These are phyloP conservation scores for Onychomys arenicola DNA, from an alignment of 2,797 vertebrate species.

Conservation along the genomic window DNA sequence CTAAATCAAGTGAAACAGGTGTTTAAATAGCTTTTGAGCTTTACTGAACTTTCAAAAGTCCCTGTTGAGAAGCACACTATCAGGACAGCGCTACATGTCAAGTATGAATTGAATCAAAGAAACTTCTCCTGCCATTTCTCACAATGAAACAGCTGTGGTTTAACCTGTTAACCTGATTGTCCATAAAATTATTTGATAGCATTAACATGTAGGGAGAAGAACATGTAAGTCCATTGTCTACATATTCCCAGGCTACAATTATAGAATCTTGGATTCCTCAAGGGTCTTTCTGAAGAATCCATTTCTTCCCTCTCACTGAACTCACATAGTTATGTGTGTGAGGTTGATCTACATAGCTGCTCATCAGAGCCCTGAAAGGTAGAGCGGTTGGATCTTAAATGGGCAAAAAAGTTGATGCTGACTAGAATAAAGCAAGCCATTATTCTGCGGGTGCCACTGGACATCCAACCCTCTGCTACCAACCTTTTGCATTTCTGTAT, in stretches of 20 bases:
- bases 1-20: not conserved
- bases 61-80: not conserved
- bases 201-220: not conserved
- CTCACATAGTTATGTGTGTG: not conserved
- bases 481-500: not conserved
- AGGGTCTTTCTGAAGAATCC: not conserved
- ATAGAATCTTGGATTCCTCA: not conserved
- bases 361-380: not conserved
- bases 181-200: not conserved
- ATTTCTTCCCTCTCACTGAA: not conserved
- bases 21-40: not conserved
- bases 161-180: not conserved
- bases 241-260: not conserved
- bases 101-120: conserved; percentile 2
- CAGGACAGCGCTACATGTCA: not conserved
- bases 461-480: not conserved
- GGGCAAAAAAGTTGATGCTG: not conserved
- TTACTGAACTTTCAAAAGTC: not conserved
- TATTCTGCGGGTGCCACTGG: not conserved
- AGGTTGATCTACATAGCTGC: not conserved
- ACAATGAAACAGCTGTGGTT: not conserved
- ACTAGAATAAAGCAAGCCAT: not conserved
- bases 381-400: not conserved
- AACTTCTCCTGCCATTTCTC: not conserved
- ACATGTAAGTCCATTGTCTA: not conserved